Percentiles rank a stretch among this genome's conserved stretches.
Evolutionary conservation across 2,113 vertebrate genomes (phyloP).

Genomic region (Chascanopsetta lugubris): DNA sequence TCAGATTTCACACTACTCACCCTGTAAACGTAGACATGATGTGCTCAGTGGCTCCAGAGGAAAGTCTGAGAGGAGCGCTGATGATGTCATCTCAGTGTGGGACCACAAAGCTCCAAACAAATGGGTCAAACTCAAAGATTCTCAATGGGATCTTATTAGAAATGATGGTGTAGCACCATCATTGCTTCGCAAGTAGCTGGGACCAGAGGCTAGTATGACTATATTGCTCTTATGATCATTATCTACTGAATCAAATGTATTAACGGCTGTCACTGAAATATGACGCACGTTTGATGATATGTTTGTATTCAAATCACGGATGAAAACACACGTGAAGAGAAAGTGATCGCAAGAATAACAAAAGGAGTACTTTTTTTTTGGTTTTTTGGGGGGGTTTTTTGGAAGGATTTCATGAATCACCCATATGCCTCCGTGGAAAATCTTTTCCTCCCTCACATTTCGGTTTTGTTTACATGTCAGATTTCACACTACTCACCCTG

Average conservation of each 20-base stretch:
- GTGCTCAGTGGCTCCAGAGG: too few species aligned
- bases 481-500: not conserved
- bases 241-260: too few species aligned
- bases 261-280: not conserved
- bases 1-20: not conserved
- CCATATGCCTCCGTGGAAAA: not conserved
- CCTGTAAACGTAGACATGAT: too few species aligned
- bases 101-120: not conserved
- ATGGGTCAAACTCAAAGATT: not conserved
- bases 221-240: too few species aligned
- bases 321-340: not conserved
- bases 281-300: not conserved
- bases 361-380: not conserved
- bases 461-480: not conserved
- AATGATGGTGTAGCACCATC: too few species aligned
- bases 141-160: too few species aligned
- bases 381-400: too few species aligned
- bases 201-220: too few species aligned
- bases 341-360: too few species aligned
- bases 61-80: not conserved
- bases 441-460: too few species aligned
- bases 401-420: not conserved
- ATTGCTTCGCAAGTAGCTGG: too few species aligned
- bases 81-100: not conserved
- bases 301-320: not conserved